phyloP scores from a whole-genome alignment of 2,888 invertebrate genomes.

The Alloplasta piceator region DNA sequence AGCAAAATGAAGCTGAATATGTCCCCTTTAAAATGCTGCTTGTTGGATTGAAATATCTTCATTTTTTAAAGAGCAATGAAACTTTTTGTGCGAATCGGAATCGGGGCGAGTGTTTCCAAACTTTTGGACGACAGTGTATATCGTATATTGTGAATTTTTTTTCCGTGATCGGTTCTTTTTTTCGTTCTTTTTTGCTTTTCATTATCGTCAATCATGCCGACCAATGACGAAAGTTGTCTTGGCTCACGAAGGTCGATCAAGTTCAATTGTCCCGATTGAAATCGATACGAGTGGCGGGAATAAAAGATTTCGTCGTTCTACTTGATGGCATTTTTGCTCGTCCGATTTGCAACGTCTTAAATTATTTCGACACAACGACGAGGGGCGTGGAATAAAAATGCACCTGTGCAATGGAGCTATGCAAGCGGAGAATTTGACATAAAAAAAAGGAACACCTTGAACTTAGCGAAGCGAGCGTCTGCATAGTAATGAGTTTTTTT shows the following conservation, averaged over 20 bases:
- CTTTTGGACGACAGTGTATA: too few relatives aligned
- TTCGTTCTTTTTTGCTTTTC: not conserved
- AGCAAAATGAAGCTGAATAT: too few relatives aligned
- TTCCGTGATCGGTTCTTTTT: not conserved
- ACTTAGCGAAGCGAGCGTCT: conserved; percentile 17
- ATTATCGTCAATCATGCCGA: conserved; percentile 1
- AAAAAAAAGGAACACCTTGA: conserved; percentile 21
- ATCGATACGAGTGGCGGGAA: too few relatives aligned
- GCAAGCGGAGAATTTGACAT: conserved; percentile 36
- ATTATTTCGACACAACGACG: not conserved
- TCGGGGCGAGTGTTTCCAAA: too few relatives aligned
- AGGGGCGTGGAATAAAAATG: conserved; percentile 32
- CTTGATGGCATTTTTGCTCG: too few relatives aligned
- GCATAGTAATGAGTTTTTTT: conserved; percentile 31
- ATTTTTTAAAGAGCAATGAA: too few relatives aligned
- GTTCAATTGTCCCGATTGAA: conserved; percentile 27
- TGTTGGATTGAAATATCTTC: too few relatives aligned
- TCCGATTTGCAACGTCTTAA: too few relatives aligned
- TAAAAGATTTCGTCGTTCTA: too few relatives aligned
- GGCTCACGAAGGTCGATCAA: conserved; percentile 24
- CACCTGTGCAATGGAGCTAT: conserved; percentile 46
- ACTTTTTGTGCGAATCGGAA: too few relatives aligned
- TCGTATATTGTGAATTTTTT: not conserved
- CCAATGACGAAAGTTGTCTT: not conserved
- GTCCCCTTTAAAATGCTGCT: too few relatives aligned